phyloP scores from a whole-genome alignment of 2,888 invertebrate genomes.

The Phortica magna region DNA sequence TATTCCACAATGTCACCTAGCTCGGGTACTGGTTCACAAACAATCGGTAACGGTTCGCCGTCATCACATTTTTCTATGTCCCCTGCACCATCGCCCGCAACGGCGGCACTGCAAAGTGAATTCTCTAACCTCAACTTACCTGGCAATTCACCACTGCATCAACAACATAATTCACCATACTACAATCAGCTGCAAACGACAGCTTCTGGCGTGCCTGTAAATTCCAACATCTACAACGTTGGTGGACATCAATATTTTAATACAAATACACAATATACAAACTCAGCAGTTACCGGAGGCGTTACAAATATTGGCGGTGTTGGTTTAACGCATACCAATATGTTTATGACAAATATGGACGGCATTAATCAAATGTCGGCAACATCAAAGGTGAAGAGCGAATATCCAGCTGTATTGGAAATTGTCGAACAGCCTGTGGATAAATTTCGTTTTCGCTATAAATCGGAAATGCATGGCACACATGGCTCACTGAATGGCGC shows the following conservation, averaged over 20 bases:
- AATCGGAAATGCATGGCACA: conserved; percentile 92
- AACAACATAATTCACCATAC: conserved; percentile 53
- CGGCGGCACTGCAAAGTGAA: conserved; percentile 59
- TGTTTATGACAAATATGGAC: background rate
- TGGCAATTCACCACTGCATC: conserved; percentile 56
- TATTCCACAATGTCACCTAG: conserved; percentile 60
- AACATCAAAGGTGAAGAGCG: conserved; percentile 41
- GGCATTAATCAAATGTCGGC: background rate
- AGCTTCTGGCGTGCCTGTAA: conserved; percentile 40
- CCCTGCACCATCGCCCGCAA: conserved; percentile 67
- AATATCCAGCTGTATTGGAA: conserved; percentile 79
- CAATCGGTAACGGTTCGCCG: conserved; percentile 43
- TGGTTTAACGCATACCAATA: conserved; percentile 23
- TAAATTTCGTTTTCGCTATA: conserved; percentile 90
- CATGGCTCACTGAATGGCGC: conserved; percentile 88
- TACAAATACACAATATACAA: conserved; percentile 46
- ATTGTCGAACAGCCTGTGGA: conserved; percentile 87
- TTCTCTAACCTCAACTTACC: conserved; percentile 71
- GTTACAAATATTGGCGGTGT: conserved; percentile 6
- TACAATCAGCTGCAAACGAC: conserved; percentile 38
- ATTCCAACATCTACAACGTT: conserved; percentile 51
- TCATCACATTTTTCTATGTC: conserved; percentile 54
- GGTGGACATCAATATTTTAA: conserved; percentile 44
- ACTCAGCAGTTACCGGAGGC: background rate
- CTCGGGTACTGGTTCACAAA: conserved; percentile 40